Evolutionary conservation across 2,113 vertebrate species (phyloP), one percentile per base, ranked within the genome.

Genomic region (Gambusia affinis): DNA sequence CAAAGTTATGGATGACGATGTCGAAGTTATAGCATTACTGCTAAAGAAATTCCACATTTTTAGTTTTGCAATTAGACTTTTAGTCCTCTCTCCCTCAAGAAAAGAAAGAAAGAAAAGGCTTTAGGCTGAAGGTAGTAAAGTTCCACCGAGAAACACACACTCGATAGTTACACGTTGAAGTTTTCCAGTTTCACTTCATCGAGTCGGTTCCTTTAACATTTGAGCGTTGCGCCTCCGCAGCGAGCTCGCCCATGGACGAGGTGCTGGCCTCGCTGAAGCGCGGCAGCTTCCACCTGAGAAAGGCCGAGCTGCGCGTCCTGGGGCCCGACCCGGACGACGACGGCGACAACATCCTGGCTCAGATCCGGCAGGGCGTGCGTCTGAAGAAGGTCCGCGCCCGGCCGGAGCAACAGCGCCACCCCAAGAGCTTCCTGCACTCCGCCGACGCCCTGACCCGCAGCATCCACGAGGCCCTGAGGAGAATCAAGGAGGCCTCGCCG

Each of bases 221-320:
- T 42, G 51, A 57, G 19, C 29, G 6, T 22, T 42, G 22, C 76
- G 67, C 64, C 42, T 76, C 54, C 7, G 28, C 93, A 98, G 97
- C 96, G 92, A 97, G 96, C 82, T 99, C 97, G 4, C 98, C 98
- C 0, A 99, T 99, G 98, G 98, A 99, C 87, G 98, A 99, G 90
- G 98, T 99, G 27, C 94, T 99, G 91, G 97, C 96, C 79, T 99
- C 98, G 11, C 94, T 99, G 82, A 99, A 99, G 80, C 96, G 97
- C 10, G 97, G 98, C 73, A 97, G 97, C 69, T 99, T 99, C 93
- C 97, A 98, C 85, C 94, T 99, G 91, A 95, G 95, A 84, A 99
- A 99, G 89, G 98, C 97, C 12, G 97, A 99, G 91, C 97, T 98
- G 73, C 95, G 97, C 6, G 96, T 96, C 71, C 93, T 97, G 75